phyloP scores from a whole-genome alignment of 2,888 invertebrate species.

The Maniola hyperantus region DNA sequence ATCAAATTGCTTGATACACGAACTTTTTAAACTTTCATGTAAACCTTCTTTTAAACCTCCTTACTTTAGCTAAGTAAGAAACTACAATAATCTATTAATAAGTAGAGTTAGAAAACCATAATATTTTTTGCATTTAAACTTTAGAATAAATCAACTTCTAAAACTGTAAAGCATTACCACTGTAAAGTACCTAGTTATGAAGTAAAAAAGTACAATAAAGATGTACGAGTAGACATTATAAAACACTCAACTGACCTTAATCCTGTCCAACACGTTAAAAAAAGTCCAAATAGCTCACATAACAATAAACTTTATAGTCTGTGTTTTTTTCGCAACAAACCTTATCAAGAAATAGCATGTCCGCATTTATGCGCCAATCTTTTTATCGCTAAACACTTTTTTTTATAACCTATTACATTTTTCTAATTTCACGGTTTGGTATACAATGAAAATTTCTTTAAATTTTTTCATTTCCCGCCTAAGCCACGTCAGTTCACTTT shows the following conservation, averaged over 20 bases:
- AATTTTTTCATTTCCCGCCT: constrained; percentile 31
- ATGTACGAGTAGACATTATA: constrained; percentile 5
- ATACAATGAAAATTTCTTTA: constrained; percentile 17
- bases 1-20: no score
- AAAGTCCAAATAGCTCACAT: constrained; percentile 44
- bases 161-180: neutral
- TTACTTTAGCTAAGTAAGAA: neutral
- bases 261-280: constrained; percentile 31
- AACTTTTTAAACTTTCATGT: no score
- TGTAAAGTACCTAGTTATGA: no score
- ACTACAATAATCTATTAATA: neutral
- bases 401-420: constrained; percentile 58
- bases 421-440: constrained; percentile 66
- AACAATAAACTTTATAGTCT: constrained; percentile 35
- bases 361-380: constrained; percentile 49
- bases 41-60: neutral
- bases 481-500: constrained; percentile 34
- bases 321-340: constrained; percentile 39
- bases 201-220: neutral
- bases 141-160: neutral
- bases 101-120: neutral
- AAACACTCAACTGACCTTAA: constrained; percentile 37
- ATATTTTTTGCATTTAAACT: neutral
- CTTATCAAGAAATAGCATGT: constrained; percentile 30
- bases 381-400: constrained; percentile 48